Conservation (phyloP, 2,797 vertebrate genomes). For the Amniataba percoides region DNA sequence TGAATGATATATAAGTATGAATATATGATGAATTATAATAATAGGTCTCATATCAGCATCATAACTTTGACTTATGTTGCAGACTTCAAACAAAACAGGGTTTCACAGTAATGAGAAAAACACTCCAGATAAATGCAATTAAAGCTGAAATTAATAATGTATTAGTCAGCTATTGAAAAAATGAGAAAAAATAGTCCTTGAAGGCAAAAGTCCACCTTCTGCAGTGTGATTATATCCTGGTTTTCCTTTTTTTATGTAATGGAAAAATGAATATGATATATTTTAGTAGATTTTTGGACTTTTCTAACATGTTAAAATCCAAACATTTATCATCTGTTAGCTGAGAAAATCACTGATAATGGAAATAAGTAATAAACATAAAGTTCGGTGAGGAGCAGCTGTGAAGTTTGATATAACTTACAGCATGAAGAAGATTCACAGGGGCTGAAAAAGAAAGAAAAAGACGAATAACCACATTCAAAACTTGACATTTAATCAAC, state of each 20-base stretch:
- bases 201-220: too few species aligned
- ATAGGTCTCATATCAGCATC: background rate
- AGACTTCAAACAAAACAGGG: background rate
- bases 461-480: background rate
- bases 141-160: background rate
- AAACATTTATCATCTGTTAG: background rate
- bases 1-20: background rate
- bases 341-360: background rate
- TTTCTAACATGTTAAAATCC: background rate
- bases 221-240: background rate
- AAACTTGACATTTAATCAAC: conserved; percentile 29
- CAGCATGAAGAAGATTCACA: background rate
- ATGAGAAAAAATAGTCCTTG: too few species aligned
- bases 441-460: background rate
- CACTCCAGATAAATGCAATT: background rate
- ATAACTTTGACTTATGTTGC: background rate
- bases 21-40: background rate
- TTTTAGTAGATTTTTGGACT: background rate
- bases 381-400: background rate
- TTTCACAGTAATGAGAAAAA: background rate
- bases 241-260: background rate
- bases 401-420: background rate
- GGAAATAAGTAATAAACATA: background rate
- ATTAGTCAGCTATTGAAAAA: background rate
- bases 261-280: background rate